Base-by-base conservation (phyloP, 2,797 vertebrate species). In the Anas acuta region DNA sequence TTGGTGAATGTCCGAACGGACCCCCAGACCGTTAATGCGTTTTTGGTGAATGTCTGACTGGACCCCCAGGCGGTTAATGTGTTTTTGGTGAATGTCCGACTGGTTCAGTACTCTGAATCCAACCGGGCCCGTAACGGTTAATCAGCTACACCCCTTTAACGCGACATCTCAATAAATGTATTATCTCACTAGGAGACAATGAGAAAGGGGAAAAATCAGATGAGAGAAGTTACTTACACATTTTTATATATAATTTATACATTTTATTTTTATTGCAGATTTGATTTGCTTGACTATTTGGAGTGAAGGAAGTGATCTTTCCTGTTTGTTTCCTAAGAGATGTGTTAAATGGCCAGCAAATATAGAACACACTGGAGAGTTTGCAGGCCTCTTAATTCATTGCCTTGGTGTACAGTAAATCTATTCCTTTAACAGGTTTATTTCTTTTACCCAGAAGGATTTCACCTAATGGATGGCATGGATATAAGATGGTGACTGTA, bases 401-500 rank as follows among this genome's bases (percentile, higher is more conserved):
- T 56, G 56, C 71, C 69, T 45, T 81, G 26, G 23, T 73, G 43
- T 94, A 91, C 51, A 89, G 77, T 97, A 96, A 97, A 97, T 97
- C 89, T 97, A 81, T 94, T 95, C 66, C 70, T 95, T 90, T 45
- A 97, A 88, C 87, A 97, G 92, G 43, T 97, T 96, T 97, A 94
- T 96, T 97, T 97, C 82, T 96, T 96, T 94, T 96, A 94, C 96
- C 93, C 95, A 95, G 74, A n/a, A 95, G 23, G 66, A 71, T 76
- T 96, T 96, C 92, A 93, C 20, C 64, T 96, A 96, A 96, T 91
- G 58, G 82, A 95, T 96, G 81, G 62, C 60, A 95, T n/a, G 78
- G 75, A 47, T 97, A 85, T 95, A 92, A 95, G 95, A 94, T 61
- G 76, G 75, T 94, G 94, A 94, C 84, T 78, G 22, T 57, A n/a